phyloP scores from a whole-genome alignment of 1,140 invertebrate genomes.

The Chironomus striatipennis region DNA sequence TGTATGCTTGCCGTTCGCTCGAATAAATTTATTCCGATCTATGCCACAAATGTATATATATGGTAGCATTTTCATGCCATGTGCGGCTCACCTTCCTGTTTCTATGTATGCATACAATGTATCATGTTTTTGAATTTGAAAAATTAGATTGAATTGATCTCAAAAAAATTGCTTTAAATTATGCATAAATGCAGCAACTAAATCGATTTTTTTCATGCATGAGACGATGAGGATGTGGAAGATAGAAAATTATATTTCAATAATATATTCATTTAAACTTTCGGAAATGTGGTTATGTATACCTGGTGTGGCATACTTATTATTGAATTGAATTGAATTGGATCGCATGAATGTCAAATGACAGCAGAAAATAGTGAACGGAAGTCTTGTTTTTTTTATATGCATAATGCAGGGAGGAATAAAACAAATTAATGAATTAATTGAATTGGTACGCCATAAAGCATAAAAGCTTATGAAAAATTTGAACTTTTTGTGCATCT shows the following conservation, averaged over 20 bases:
- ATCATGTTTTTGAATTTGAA: not conserved
- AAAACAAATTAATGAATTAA: not conserved
- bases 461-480: not conserved
- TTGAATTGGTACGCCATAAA: not conserved
- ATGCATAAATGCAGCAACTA: not conserved
- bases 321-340: too few relatives aligned
- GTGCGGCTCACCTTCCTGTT: not conserved
- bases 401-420: not conserved
- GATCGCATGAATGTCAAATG: not conserved
- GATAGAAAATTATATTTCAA: not conserved
- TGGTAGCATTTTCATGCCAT: not conserved
- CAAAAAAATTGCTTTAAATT: not conserved
- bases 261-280: not conserved
- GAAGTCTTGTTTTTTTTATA: too few relatives aligned
- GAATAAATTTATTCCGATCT: too few relatives aligned
- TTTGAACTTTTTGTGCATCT: not conserved
- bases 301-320: not conserved
- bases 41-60: too few relatives aligned
- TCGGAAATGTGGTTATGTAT: not conserved
- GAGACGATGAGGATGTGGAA: not conserved
- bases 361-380: not conserved
- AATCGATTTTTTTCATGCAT: not conserved
- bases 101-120: not conserved
- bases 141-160: constrained; percentile 4
- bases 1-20: too few relatives aligned